Conservation (phyloP, 2,888 invertebrate species). For the Ariolimax columbianus region DNA sequence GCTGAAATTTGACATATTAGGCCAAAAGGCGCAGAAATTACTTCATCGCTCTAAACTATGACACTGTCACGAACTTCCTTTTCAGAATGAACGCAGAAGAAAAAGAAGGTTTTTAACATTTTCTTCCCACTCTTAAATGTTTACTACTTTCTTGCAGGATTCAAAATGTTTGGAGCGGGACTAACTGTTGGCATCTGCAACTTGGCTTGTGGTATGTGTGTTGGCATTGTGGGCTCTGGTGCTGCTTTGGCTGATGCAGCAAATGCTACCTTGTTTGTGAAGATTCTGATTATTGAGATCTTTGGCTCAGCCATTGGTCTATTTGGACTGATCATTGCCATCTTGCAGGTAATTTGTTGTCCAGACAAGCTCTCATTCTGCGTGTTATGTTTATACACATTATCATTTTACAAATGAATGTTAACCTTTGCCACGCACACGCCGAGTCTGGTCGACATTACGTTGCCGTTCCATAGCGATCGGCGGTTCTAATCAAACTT, state of each 20-base stretch:
- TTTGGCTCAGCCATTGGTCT: slow-evolving; percentile 99
- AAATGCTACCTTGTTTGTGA: slow-evolving; percentile 96
- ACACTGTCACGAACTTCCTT: too few relatives aligned
- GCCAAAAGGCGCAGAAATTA: too few relatives aligned
- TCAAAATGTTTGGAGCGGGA: slow-evolving; percentile 97
- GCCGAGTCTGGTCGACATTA: too few relatives aligned
- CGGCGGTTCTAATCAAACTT: too few relatives aligned
- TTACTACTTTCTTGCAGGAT: slow-evolving; percentile 82
- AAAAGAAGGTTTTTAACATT: too few relatives aligned
- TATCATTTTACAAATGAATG: too few relatives aligned
- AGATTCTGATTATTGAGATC: slow-evolving; percentile 98
- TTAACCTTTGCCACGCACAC: too few relatives aligned
- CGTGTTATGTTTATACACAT: background rate
- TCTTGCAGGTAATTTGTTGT: slow-evolving; percentile 80
- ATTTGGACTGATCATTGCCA: slow-evolving; percentile 98
- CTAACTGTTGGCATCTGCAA: slow-evolving; percentile 96
- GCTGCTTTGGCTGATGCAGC: slow-evolving; percentile 99
- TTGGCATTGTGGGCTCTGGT: slow-evolving; percentile 98
- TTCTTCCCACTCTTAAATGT: background rate
- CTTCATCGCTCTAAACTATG: too few relatives aligned
- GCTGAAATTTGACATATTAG: too few relatives aligned
- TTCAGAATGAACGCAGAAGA: too few relatives aligned
- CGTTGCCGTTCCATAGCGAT: too few relatives aligned
- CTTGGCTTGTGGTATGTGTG: slow-evolving; percentile 95
- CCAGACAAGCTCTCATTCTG: background rate